Conservation (phyloP, 2,888 invertebrate genomes). For the Thalpophila matura region DNA sequence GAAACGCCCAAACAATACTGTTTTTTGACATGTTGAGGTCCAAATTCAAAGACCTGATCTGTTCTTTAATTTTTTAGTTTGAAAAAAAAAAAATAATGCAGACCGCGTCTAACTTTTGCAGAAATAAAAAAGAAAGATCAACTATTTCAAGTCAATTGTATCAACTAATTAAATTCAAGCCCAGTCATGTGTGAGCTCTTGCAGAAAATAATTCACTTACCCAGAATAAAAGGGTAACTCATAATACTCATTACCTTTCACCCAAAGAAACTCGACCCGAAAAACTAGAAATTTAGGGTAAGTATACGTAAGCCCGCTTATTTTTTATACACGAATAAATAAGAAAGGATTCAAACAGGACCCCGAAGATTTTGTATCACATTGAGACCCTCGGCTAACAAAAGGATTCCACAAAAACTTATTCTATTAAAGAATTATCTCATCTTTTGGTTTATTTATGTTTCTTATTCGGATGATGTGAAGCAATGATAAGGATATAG, state of each 20-base stretch:
- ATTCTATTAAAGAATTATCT: slow-evolving; percentile 57
- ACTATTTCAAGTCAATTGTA: slow-evolving; percentile 8
- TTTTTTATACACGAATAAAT: slow-evolving; percentile 59
- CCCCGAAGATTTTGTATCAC: slow-evolving; percentile 41
- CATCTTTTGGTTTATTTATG: slow-evolving; percentile 45
- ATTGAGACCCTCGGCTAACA: slow-evolving; percentile 47
- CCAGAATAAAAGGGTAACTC: slow-evolving; percentile 30
- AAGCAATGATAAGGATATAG: slow-evolving; percentile 26
- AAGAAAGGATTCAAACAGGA: slow-evolving; percentile 55
- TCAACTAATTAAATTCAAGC: slow-evolving; percentile 23
- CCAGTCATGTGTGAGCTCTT: not conserved
- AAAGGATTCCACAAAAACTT: slow-evolving; percentile 53
- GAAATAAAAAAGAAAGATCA: not conserved
- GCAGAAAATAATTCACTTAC: slow-evolving; percentile 30
- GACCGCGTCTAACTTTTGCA: not conserved
- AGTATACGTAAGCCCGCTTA: slow-evolving; percentile 41
- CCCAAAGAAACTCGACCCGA: slow-evolving; percentile 48
- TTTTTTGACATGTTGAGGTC: too few species aligned
- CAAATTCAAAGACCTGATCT: too few species aligned
- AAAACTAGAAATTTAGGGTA: slow-evolving; percentile 55
- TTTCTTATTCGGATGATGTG: slow-evolving; percentile 42
- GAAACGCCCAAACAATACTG: too few species aligned
- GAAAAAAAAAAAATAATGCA: too few species aligned
- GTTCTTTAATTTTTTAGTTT: too few species aligned
- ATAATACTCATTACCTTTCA: slow-evolving; percentile 47